Base-by-base conservation (phyloP, 2,888 invertebrate genomes). In the Clistopyga incitator region DNA sequence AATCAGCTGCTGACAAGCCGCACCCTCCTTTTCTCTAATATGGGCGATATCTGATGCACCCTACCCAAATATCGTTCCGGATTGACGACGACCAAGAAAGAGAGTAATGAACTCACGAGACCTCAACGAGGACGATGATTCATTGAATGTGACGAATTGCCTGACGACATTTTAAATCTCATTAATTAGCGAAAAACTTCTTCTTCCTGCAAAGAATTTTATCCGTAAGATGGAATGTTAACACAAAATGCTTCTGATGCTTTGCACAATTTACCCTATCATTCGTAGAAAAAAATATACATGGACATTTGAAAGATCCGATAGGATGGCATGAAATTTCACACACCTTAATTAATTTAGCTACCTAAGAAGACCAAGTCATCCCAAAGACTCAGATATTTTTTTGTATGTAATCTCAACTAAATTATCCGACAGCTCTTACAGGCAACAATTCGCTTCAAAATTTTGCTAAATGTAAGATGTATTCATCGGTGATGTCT, bases 41-140 rank as follows among this genome's bases (percentile, higher is more conserved):
- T 76, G 78, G 81, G 74, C 78, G 84, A 84, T 84, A 81, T 84
- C 75, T 67, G 78, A 81, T 84, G 81, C 84, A 81, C 81, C 81
- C 84, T 65, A 47, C 70, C 56, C 18, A 34, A 54, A n/a, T 11
- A 23, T 6, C 20, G 70, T 70, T 78, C 78, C 59, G 38, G 64
- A 79, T 56, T 34, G 42, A 54, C 23, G 34, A 65, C 29, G 23
- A n/a, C n/a, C n/a, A 59, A 25, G 78, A 71, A 79, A 61, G 45
- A 72, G 50, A 29, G 42, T 70, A 78, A 84, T 78, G 75, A 82
- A 72, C 65, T 29, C 50, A 38, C n/a, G 52, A 45, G 29, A 52
- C 11, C 52, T 54, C 72, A 65, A 70, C 47, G 11, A 56, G 70
- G 65, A 68, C 56, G 42, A 71, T 81, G 81, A 78, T 47, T 81